phyloP scores from a whole-genome alignment of 2,888 invertebrate species.

The Rhingia rostrata region DNA sequence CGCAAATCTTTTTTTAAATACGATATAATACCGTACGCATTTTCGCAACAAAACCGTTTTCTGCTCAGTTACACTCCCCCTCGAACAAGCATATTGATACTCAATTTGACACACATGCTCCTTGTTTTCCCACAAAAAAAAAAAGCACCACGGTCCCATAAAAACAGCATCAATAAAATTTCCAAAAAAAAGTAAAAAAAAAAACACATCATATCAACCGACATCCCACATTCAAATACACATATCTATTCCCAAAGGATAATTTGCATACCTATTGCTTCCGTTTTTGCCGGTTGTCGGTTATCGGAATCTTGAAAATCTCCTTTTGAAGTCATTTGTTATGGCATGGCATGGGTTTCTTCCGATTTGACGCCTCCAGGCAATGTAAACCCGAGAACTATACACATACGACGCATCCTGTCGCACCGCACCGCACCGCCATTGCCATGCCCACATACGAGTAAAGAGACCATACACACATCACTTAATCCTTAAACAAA shows the following conservation, averaged over 20 bases:
- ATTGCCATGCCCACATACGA: conserved; percentile 15
- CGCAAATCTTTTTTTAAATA: conserved; percentile 83
- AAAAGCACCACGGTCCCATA: neutral
- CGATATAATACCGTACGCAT: conserved; percentile 80
- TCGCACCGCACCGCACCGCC: conserved; percentile 15
- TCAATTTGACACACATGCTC: conserved; percentile 70
- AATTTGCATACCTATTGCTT: conserved; percentile 75
- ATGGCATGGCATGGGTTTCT: conserved; percentile 69
- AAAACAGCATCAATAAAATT: conserved; percentile 72
- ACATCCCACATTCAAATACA: conserved; percentile 51
- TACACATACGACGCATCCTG: conserved; percentile 53
- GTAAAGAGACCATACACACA: conserved; percentile 45
- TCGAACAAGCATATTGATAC: conserved; percentile 67
- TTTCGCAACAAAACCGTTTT: conserved; percentile 55
- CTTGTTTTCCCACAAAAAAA: conserved; percentile 18
- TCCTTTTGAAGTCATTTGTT: conserved; percentile 74
- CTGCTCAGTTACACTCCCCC: conserved; percentile 56
- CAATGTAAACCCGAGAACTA: conserved; percentile 57
- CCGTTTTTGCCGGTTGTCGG: conserved; percentile 71
- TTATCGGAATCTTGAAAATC: conserved; percentile 75
- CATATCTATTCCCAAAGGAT: conserved; percentile 72
- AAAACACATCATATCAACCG: conserved; percentile 16
- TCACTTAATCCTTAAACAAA: conserved; percentile 74
- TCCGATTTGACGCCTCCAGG: conserved; percentile 72
- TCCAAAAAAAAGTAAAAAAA: conserved; percentile 16